Evolutionary conservation across 2,113 vertebrate species (phyloP).

Genomic region (Eulemur rufifrons): DNA sequence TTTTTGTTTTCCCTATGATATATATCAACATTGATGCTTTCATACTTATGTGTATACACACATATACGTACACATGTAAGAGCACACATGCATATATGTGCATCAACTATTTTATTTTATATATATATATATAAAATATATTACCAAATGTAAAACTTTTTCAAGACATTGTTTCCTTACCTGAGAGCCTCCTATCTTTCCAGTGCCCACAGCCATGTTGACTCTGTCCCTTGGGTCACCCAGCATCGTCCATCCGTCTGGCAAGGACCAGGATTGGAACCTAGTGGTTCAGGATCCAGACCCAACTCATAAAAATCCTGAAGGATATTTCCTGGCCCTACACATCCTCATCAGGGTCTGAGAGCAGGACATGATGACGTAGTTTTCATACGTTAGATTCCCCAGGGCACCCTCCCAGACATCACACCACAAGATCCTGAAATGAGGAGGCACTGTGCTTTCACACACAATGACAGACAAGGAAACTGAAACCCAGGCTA

Average conservation of each 20-base stretch:
- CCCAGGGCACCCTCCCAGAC: neutral
- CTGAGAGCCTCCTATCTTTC: neutral
- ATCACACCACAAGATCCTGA: neutral
- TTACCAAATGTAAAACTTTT: slow-evolving; percentile 11
- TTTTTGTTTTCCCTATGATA: neutral
- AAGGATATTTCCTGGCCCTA: neutral
- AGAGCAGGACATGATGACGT: neutral
- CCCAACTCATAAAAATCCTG: neutral
- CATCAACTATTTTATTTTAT: neutral
- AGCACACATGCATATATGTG: neutral
- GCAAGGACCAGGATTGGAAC: neutral
- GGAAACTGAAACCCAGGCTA: neutral
- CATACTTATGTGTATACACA: neutral
- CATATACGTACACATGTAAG: neutral
- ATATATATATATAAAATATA: neutral
- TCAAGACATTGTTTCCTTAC: neutral
- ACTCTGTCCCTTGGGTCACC: neutral
- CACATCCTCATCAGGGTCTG: neutral
- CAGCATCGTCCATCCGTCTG: neutral
- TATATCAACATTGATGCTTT: neutral
- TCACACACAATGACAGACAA: neutral
- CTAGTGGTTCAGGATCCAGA: neutral
- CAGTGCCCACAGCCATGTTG: neutral
- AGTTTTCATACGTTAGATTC: neutral
- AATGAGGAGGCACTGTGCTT: neutral